A percentile compares a stretch with the other conserved stretches of the same genome.
Evolutionary conservation across 2,113 vertebrate genomes (phyloP).

Genomic region (Spea bombifrons): DNA sequence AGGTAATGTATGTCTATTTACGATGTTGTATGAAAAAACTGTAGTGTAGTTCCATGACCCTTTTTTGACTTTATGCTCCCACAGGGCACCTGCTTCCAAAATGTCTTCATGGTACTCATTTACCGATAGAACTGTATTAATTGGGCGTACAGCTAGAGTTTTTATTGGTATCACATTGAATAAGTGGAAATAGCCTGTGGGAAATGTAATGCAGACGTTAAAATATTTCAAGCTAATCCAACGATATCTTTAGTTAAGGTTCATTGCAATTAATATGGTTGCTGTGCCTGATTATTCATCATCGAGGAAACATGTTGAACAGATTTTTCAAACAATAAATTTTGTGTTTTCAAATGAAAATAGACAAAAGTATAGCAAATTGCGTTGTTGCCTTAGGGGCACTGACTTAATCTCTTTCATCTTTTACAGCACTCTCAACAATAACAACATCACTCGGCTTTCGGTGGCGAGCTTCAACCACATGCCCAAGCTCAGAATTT

Average conservation of each 20-base stretch:
- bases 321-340: conserved; percentile 39
- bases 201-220: conserved; percentile 38
- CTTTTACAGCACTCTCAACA: conserved; percentile 89
- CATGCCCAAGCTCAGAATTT: conserved; percentile 97
- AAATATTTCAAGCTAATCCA: conserved; percentile 34
- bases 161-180: conserved; percentile 40
- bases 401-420: conserved; percentile 49
- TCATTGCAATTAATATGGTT: conserved; percentile 41
- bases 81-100: conserved; percentile 21
- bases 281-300: conserved; percentile 12
- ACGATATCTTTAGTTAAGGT: conserved; percentile 28
- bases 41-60: conserved; percentile 4
- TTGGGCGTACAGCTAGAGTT: conserved; percentile 27
- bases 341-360: conserved; percentile 18
- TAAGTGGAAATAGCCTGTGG: conserved; percentile 41
- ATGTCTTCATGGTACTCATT: conserved; percentile 15
- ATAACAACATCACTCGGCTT: conserved; percentile 95
- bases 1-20: too few species aligned
- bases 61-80: conserved; percentile 22
- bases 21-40: background rate
- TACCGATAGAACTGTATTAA: conserved; percentile 37
- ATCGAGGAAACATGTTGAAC: conserved; percentile 33
- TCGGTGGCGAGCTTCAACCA: conserved; percentile 99
- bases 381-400: background rate
- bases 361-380: conserved; percentile 16